Base-by-base conservation (phyloP, 2,888 invertebrate genomes). In the Acrobasis consociella region DNA sequence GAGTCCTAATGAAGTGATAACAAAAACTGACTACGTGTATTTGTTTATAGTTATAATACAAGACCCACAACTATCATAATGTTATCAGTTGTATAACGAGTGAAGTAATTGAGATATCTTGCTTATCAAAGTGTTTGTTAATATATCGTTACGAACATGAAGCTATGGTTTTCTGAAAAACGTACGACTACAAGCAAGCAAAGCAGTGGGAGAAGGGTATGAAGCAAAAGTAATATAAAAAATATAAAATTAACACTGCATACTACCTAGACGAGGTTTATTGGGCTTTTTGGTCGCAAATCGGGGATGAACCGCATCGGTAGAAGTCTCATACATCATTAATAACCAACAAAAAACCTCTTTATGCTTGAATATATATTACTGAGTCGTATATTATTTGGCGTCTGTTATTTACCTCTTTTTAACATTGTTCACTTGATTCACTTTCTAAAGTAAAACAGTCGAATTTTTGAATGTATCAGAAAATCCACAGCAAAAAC, bases 231-330 rank as follows among this genome's bases (percentile, higher is more conserved):
- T 22, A 58, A 42, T 46, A 38, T 46, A 46, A 11, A 46, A 42
- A 58, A 42, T 46, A 38, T 46, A 46, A 11, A 46, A 11, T 46
- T 13, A n/a, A 13, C n/a, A 42, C 11, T n/a, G 46, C n/a, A 46
- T 11, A 17, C n/a, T 22, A 62, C 55, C 52, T 80, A 74, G 68
- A 68, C 65, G 67, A 73, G 73, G 69, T 69, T 49, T 56, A 72
- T 67, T 10, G 81, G 78, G 76, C 82, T 85, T 68, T 72, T 69
- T 10, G 9, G 9, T 17, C 16, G 13, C n/a, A 77, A 89, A 90
- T 65, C 91, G 83, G 49, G 87, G 87, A 71, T 91, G 89, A 5
- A 80, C 86, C 51, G 87, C 87, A 67, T 91, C 91, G 46, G 75
- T 75, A n/a, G 70, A 67, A 64, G 71, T 74, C 59, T 74, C 75